Conservation (phyloP, 2,797 vertebrate genomes). For the Gastrophryne carolinensis region DNA sequence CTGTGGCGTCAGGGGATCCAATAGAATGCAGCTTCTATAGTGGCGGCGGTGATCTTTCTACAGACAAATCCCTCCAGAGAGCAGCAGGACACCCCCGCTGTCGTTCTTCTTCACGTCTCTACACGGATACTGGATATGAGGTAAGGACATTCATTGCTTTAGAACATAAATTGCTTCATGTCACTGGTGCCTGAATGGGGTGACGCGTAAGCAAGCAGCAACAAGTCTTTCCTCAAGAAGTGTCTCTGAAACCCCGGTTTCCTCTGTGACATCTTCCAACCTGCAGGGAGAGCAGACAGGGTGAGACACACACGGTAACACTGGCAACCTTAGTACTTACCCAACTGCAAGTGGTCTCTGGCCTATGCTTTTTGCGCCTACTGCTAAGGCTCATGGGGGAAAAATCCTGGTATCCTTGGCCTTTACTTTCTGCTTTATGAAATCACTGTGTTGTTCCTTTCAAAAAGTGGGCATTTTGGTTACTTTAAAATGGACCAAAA, state of each 20-base stretch:
- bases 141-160: constrained; percentile 29
- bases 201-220: constrained; percentile 1
- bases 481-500: too few relatives aligned
- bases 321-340: too few relatives aligned
- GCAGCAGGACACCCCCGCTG: not conserved
- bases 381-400: too few relatives aligned
- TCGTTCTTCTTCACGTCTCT: not conserved
- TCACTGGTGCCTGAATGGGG: constrained; percentile 6
- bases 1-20: too few relatives aligned
- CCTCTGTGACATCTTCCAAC: constrained; percentile 12
- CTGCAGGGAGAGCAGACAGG: not conserved
- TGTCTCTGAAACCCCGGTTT: not conserved
- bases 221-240: not conserved
- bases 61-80: not conserved
- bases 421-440: too few relatives aligned
- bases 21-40: not conserved
- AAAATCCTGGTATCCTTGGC: too few relatives aligned
- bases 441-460: too few relatives aligned
- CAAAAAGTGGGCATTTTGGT: too few relatives aligned
- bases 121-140: constrained; percentile 19
- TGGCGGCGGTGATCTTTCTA: not conserved
- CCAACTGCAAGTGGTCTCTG: too few relatives aligned
- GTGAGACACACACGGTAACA: too few relatives aligned
- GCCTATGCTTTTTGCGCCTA: too few relatives aligned
- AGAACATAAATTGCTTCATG: not conserved